Evolutionary conservation across 2,888 invertebrate genomes (phyloP).

Genomic region (Athalia circularis): DNA sequence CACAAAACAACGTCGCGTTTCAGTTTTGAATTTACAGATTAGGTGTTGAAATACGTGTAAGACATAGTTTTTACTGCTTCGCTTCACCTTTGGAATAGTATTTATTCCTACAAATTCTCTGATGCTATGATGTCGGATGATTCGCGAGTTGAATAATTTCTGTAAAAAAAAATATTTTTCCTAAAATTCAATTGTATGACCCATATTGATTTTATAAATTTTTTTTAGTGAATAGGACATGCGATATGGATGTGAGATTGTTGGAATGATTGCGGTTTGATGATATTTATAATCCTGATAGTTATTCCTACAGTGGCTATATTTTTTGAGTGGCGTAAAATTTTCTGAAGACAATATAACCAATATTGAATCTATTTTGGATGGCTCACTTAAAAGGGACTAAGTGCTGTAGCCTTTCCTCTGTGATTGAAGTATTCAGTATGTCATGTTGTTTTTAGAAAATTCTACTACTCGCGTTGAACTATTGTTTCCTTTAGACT

Average conservation of each 20-base stretch:
- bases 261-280: conserved; percentile 58
- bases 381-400: conserved; percentile 66
- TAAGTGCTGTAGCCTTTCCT: conserved; percentile 58
- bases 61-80: not conserved
- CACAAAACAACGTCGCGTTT: not conserved
- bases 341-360: conserved; percentile 18
- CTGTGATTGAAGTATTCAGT: conserved; percentile 16
- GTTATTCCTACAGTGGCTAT: conserved; percentile 30
- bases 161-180: not conserved
- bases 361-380: conserved; percentile 52
- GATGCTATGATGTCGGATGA: not conserved
- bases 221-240: conserved; percentile 64
- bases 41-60: not conserved
- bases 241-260: conserved; percentile 62
- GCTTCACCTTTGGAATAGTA: not conserved
- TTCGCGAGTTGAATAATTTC: not conserved
- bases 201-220: not conserved
- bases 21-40: not conserved
- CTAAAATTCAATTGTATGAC: not conserved
- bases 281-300: conserved; percentile 40
- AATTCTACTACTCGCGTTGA: conserved; percentile 39
- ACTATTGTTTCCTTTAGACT: conserved; percentile 50
- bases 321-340: conserved; percentile 13
- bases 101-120: not conserved
- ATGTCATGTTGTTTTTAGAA: conserved; percentile 18